Base-by-base conservation (phyloP, 2,888 invertebrate species). In the Megaustenia siamemsis region DNA sequence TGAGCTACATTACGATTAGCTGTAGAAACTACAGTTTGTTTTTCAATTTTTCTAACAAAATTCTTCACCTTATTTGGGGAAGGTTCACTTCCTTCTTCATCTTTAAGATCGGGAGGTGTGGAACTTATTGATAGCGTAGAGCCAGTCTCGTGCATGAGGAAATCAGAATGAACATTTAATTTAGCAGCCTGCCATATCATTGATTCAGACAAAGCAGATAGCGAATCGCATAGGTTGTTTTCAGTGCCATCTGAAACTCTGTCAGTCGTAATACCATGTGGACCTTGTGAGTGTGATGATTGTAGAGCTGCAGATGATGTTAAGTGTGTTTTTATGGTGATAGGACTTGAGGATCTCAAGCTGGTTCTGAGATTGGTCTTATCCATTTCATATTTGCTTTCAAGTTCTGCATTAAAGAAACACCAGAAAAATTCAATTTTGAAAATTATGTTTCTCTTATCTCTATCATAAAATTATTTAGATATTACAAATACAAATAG, bases 21-120 rank as follows among this genome's bases (percentile, higher is more conserved):
- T 3, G n/a, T 49, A n/a, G 60, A 60, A 28, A 18, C 66, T 68
- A 63, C 43, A 18, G 45, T 24, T 43, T 87, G 87, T 66, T 86
- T 87, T 86, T 91, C 91, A 73, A 92, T 90, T 63, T 90, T 89
- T 75, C 86, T 88, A 18, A 91, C 92, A 86, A 90, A 88, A 83
- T 88, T 88, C 35, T 86, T 89, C 5, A 92, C 91, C 63, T 89
- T 84, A 78, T 89, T 90, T 38, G 87, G 81, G 35, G 69, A 83
- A 18, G 71, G 35, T 45, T 83, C 71, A 10, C 35, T 66, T 10
- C 88, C 86, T 38, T 86, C 88, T 63, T 43, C 60, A 21, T 86
- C 76, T 10, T 82, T 86, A 6, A 43, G 28, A 21, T 77, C 1
- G 1, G 86, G 40, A 80, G 87, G 88, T n/a, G 87, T 86, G 28